Conservation (phyloP, 2,113 vertebrate species). For the Motacilla alba region DNA sequence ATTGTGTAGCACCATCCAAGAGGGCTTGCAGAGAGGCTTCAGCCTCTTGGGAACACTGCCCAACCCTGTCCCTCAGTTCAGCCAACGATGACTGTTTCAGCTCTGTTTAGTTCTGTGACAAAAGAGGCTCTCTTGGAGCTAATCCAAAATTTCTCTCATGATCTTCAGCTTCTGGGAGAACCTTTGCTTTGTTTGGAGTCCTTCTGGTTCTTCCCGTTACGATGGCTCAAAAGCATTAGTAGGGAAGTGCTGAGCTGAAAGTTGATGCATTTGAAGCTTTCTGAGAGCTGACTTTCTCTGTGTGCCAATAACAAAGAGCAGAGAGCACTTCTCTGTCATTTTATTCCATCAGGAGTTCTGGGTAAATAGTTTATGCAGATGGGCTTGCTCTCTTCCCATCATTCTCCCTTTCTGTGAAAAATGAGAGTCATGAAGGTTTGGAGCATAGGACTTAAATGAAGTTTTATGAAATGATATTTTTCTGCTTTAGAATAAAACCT, state of each 20-base stretch:
- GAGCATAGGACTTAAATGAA: not conserved
- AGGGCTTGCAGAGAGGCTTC: not conserved
- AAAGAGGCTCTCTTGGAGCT: not conserved
- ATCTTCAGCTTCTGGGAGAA: not conserved
- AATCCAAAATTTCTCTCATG: not conserved
- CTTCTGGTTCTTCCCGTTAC: not conserved
- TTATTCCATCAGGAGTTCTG: not conserved
- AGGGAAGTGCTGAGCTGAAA: not conserved
- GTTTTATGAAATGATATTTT: slow-evolving; percentile 22
- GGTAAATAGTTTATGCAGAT: slow-evolving; percentile 25
- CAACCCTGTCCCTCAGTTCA: not conserved
- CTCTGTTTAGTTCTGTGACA: not conserved
- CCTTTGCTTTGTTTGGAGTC: not conserved
- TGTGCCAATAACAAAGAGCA: not conserved
- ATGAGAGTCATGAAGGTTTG: not conserved
- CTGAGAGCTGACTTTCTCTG: not conserved
- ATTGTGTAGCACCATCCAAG: no score
- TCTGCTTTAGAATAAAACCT: slow-evolving; percentile 20
- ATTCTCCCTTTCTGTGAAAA: not conserved
- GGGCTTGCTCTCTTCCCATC: not conserved
- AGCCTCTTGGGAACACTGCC: not conserved
- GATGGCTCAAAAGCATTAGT: not conserved
- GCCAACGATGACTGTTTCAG: accelerated
- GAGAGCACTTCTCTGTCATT: not conserved
- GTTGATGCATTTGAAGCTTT: not conserved